phyloP scores from a whole-genome alignment of 2,797 vertebrate species.

The Protosalanx chinensis region DNA sequence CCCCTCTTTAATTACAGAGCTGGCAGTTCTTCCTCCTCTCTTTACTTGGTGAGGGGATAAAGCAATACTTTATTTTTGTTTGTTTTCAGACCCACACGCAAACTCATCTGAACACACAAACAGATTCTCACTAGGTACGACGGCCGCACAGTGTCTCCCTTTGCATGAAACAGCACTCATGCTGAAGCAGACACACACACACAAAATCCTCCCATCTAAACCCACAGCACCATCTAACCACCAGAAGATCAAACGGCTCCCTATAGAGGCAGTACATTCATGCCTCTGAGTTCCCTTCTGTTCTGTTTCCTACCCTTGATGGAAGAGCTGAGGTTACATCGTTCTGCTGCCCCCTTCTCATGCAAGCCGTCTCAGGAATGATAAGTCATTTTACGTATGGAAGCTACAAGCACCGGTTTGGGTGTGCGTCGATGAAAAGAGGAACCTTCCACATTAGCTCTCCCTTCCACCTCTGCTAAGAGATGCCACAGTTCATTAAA shows the following conservation, averaged over 20 bases:
- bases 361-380: constrained; percentile 24
- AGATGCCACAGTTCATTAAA: constrained; percentile 37
- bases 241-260: no score
- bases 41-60: constrained; percentile 35
- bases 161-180: constrained; percentile 15
- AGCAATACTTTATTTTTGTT: constrained; percentile 43
- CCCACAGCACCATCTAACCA: no score
- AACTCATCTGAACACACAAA: background rate
- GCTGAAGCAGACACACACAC: no score
- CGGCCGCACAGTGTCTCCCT: no score
- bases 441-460: constrained; percentile 21
- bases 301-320: constrained; percentile 27
- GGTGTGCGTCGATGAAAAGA: constrained; percentile 1
- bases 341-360: constrained; percentile 6
- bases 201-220: no score
- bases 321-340: no score
- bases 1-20: constrained; percentile 77
- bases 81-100: constrained; percentile 40
- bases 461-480: constrained; percentile 14
- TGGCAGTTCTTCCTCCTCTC: constrained; percentile 50
- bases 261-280: no score
- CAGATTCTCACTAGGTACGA: background rate
- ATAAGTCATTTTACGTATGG: constrained; percentile 22
- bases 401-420: constrained; percentile 13
- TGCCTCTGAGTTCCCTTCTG: no score